phyloP scores from a whole-genome alignment of 2,888 invertebrate genomes.

The Dicyrtoma fusca region DNA sequence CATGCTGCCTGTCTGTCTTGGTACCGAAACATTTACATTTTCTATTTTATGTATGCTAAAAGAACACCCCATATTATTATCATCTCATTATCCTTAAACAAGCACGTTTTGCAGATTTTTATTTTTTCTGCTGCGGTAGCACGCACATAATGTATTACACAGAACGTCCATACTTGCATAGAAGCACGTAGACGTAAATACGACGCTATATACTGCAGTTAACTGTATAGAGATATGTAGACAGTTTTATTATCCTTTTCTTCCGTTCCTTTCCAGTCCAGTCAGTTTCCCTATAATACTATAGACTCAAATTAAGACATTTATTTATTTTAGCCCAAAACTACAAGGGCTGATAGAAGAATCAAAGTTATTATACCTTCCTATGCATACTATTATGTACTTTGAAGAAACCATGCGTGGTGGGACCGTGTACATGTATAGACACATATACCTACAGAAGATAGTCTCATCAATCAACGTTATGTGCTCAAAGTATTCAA shows the following conservation, averaged over 20 bases:
- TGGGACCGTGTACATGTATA: background rate
- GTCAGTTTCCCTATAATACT: too few species aligned
- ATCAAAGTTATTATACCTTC: background rate
- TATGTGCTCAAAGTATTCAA: conserved; percentile 19
- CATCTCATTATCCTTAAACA: conserved; percentile 12
- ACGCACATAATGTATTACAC: too few species aligned
- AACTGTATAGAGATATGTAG: too few species aligned
- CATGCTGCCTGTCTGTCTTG: background rate
- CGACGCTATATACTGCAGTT: too few species aligned
- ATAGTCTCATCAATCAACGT: conserved; percentile 21
- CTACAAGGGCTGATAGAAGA: background rate
- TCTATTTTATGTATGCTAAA: conserved; percentile 10
- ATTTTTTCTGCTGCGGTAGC: too few species aligned
- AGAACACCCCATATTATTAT: conserved; percentile 15
- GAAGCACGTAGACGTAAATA: too few species aligned
- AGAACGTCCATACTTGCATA: too few species aligned
- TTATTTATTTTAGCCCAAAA: conserved; percentile 9
- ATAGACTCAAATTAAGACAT: conserved; percentile 15
- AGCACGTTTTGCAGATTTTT: too few species aligned
- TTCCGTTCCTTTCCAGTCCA: too few species aligned
- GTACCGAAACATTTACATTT: conserved; percentile 1
- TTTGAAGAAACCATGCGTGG: background rate
- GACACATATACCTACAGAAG: background rate
- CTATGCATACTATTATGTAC: background rate
- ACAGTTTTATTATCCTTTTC: too few species aligned